Percentiles rank a stretch among this genome's conserved stretches.
Conservation (phyloP, 2,113 vertebrate species). For the Pimephales promelas region DNA sequence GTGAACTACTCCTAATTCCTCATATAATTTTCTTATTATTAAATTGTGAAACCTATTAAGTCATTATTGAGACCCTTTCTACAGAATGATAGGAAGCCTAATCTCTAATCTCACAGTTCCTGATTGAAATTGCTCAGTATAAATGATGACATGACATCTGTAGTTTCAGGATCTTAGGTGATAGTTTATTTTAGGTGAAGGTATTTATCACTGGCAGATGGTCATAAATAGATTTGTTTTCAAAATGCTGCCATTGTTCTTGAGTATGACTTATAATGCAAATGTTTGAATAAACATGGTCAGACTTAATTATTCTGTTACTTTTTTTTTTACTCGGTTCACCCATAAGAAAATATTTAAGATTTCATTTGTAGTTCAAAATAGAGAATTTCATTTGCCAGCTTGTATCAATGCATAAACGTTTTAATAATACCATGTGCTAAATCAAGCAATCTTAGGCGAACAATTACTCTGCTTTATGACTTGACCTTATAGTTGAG, state of each 20-base stretch:
- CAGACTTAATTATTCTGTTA: not conserved
- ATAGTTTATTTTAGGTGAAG: conserved; percentile 5
- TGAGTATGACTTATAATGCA: not conserved
- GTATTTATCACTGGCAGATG: not conserved
- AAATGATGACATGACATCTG: conserved; percentile 25
- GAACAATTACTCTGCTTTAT: conserved; percentile 18
- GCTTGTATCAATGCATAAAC: not conserved
- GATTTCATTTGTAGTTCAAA: not conserved
- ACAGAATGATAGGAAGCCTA: too few species aligned
- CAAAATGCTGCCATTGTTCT: not conserved
- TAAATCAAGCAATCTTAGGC: not conserved
- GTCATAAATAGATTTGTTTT: conserved; percentile 1
- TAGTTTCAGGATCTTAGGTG: conserved; percentile 4
- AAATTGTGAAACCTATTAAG: too few species aligned
- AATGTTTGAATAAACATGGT: not conserved
- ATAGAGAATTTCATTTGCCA: not conserved
- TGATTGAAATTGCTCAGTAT: conserved; percentile 1
- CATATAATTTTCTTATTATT: not conserved
- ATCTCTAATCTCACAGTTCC: not conserved
- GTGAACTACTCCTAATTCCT: too few species aligned
- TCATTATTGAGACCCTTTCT: too few species aligned
- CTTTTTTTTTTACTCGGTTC: not conserved
- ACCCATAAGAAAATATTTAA: not conserved
- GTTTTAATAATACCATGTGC: conserved; percentile 12
- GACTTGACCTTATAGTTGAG: conserved; percentile 15